Conservation (phyloP, 2,113 vertebrate species). For the Chauna torquata region DNA sequence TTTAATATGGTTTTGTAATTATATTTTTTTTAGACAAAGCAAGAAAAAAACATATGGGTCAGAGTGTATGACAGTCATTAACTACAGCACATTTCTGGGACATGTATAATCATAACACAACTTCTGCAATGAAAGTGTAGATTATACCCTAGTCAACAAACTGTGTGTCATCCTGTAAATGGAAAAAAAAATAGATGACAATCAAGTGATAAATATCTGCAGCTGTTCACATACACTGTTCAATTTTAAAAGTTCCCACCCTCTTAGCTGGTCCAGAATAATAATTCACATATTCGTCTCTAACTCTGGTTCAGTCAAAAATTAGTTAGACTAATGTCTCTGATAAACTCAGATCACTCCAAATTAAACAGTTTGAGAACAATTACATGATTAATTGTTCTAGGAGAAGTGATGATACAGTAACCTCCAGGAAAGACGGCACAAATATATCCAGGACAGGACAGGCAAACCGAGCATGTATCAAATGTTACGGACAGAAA, state of each 20-base stretch:
- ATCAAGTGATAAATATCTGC: constrained; percentile 39
- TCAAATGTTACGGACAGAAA: not conserved
- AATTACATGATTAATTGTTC: not conserved
- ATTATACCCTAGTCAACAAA: constrained; percentile 11
- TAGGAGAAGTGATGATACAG: not conserved
- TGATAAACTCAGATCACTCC: not conserved
- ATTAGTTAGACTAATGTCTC: not conserved
- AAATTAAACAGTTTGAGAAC: not conserved
- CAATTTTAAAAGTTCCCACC: constrained; percentile 16
- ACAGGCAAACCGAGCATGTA: not conserved
- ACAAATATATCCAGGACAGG: not conserved
- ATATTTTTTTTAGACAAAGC: constrained; percentile 2
- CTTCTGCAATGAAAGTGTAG: not conserved
- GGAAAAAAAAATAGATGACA: not conserved
- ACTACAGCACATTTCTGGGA: constrained; percentile 14
- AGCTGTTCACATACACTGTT: constrained; percentile 35
- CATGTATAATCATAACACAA: constrained; percentile 3
- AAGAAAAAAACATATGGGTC: not conserved
- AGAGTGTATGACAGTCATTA: constrained; percentile 30
- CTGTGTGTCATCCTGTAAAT: not conserved
- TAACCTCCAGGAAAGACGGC: not conserved
- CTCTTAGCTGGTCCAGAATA: constrained; percentile 21
- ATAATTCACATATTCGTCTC: not conserved
- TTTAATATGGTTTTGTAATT: constrained; percentile 46
- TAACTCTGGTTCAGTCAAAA: not conserved